Evolutionary conservation across 1,140 invertebrate genomes (phyloP), one percentile per base, ranked within the genome.

Genomic region (Heliconius hewitsoni): DNA sequence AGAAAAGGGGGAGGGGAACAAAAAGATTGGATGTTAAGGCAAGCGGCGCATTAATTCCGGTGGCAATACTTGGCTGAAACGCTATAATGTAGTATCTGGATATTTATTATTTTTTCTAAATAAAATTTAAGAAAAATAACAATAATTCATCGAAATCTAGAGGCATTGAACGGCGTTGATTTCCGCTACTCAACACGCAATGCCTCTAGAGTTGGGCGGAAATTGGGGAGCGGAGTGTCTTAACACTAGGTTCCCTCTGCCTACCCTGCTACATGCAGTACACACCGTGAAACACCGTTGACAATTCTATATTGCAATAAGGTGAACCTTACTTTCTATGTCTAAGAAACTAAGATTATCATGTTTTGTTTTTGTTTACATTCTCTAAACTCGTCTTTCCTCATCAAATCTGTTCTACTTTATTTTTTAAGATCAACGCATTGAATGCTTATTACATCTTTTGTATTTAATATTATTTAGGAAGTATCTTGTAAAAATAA

Each of bases 11-110:
- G 79, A 84, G 84, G 85, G 80, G 82, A 82, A 81, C 75, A 87
- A 88, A 88, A 88, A 85, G 86, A 87, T 86, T 86, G 80, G 78
- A 87, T 82, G 85, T 84, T 88, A 86, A 89, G 87, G 86, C 86
- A 90, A 86, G 86, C 84, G 82, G 86, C 79, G 85, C 87, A 90
- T 89, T 89, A 89, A 91, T 89, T 91, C 87, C 86, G 88, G 86
- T 80, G 84, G 82, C 87, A 89, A 87, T 91, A 86, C 83, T 82
- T 84, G 86, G 82, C 60, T 30, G 60, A 66, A 77, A 46, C 70
- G 70, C 42, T 77, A 66, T 77, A 72, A 66, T 66, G 60, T 66
- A 30, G 27, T 30, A 66, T 66, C 11, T 66, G 60, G 27, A 18
- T 30, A 66, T 66, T 66, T 66, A 66, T 66, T 18, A 6, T 37